phyloP scores from a whole-genome alignment of 2,888 invertebrate species.

The Thecocarcelia acutangulata region DNA sequence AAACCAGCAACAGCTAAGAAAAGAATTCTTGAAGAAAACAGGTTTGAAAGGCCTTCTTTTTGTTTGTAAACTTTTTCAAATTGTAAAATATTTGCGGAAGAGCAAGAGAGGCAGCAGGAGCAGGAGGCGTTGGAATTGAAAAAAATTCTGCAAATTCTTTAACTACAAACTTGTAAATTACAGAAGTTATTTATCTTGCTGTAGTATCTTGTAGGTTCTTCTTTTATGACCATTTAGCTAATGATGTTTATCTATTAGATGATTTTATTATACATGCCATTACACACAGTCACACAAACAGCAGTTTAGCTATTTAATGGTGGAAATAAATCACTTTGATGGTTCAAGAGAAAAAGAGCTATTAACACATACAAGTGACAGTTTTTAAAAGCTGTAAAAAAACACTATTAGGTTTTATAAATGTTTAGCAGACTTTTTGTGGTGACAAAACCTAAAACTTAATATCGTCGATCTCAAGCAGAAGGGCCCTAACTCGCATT shows the following conservation, averaged over 20 bases:
- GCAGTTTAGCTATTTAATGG: conserved; percentile 42
- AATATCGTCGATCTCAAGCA: too few relatives aligned
- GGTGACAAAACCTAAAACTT: too few relatives aligned
- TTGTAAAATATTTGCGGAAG: not conserved
- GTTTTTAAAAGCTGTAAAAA: not conserved
- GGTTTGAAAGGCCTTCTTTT: conserved; percentile 29
- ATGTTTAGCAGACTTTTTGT: too few relatives aligned
- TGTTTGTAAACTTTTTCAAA: not conserved
- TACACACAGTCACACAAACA: not conserved
- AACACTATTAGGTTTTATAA: not conserved
- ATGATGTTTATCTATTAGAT: conserved; percentile 61
- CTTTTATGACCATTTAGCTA: conserved; percentile 56
- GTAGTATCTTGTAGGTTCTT: conserved; percentile 26
- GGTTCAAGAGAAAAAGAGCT: not conserved
- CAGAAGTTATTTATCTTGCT: conserved; percentile 54
- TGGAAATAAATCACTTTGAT: conserved; percentile 36
- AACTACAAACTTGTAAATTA: conserved; percentile 59
- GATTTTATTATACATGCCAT: conserved; percentile 53
- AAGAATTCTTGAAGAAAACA: conserved; percentile 23
- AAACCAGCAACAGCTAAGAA: not conserved
- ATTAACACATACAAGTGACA: conserved; percentile 22
- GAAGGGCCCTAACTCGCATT: too few relatives aligned
- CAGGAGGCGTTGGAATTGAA: not conserved
- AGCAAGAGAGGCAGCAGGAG: not conserved
- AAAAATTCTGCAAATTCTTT: conserved; percentile 36